These are phyloP conservation scores for Melangyna quadrimaculata DNA, from an alignment of 2,888 invertebrate species.

Conservation along the genomic window DNA sequence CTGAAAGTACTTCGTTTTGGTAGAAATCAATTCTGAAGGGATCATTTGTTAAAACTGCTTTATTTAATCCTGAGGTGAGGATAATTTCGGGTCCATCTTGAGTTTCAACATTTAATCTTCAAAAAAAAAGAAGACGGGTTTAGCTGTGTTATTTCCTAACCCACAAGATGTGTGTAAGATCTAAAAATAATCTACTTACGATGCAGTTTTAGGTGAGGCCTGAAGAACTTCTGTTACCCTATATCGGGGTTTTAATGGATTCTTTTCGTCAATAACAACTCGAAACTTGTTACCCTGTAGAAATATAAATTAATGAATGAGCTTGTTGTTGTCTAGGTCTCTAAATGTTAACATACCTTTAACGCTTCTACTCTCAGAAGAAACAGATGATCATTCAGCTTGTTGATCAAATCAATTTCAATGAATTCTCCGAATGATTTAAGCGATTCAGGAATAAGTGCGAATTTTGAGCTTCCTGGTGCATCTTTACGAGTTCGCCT, in stretches of 20 bases:
- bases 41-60: conserved; percentile 85
- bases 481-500: conserved; percentile 89
- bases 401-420: conserved; percentile 88
- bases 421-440: conserved; percentile 86
- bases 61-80: conserved; percentile 83
- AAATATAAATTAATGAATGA: not conserved
- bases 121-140: not conserved
- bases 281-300: conserved; percentile 88
- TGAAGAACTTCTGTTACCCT: conserved; percentile 89
- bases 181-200: conserved; percentile 82
- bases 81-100: conserved; percentile 83
- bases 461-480: conserved; percentile 88
- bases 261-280: conserved; percentile 91
- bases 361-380: conserved; percentile 79
- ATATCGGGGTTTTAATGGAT: conserved; percentile 89
- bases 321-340: not conserved
- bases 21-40: conserved; percentile 94
- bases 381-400: conserved; percentile 80
- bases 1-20: conserved; percentile 86
- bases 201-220: conserved; percentile 86
- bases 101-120: conserved; percentile 82
- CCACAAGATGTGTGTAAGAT: too few relatives aligned
- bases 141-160: not conserved
- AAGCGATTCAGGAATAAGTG: conserved; percentile 86
- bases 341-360: conserved; percentile 72